phyloP scores from a whole-genome alignment of 2,797 vertebrate species.

The Premnoplex brunnescens region DNA sequence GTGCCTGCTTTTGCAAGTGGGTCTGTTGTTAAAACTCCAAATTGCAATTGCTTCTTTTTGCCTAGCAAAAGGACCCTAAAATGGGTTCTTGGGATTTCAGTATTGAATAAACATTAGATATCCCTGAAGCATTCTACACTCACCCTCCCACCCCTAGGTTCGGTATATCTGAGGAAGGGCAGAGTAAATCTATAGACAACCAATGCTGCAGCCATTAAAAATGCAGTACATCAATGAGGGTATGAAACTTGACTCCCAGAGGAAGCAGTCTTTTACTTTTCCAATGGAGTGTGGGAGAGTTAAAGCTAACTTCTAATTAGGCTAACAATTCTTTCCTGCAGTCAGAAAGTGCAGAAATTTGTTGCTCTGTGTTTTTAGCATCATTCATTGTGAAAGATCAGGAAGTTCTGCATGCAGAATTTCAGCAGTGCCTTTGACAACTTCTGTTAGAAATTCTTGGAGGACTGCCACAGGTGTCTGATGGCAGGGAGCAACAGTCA shows the following conservation, averaged over 20 bases:
- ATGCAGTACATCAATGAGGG: neutral
- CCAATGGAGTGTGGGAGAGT: neutral
- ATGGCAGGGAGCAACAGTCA: neutral
- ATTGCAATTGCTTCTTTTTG: neutral
- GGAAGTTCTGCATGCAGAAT: neutral
- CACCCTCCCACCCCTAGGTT: accelerated
- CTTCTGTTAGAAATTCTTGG: neutral
- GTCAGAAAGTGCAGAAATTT: neutral
- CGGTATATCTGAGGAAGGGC: neutral
- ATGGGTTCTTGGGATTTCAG: neutral
- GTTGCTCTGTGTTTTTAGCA: neutral
- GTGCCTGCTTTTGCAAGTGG: neutral
- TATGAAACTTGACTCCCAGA: neutral
- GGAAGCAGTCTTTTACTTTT: neutral
- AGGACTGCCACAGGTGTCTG: neutral
- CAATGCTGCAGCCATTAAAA: neutral
- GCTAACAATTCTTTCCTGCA: neutral
- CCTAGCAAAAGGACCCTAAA: neutral
- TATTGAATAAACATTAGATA: neutral
- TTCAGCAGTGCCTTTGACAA: neutral
- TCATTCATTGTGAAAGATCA: neutral
- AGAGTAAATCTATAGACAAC: neutral
- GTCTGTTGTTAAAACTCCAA: neutral
- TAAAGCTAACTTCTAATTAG: neutral
- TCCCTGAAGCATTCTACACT: neutral